phyloP scores from a whole-genome alignment of 2,797 vertebrate genomes.

The Tolypeutes matacus region DNA sequence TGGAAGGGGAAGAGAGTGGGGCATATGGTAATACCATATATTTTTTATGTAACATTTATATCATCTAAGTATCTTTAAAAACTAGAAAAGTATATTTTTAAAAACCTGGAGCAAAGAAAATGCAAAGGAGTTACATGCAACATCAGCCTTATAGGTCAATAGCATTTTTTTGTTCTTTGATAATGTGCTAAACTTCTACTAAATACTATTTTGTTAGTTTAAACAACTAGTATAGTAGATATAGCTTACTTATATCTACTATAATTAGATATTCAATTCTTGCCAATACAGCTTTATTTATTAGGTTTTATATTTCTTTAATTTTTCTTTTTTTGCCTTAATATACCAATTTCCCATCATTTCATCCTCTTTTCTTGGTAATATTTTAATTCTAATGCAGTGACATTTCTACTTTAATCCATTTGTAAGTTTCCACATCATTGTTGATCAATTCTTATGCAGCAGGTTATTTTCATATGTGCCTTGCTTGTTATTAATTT shows the following conservation, averaged over 20 bases:
- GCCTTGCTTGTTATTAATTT: constrained; percentile 20
- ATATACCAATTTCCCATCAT: not conserved
- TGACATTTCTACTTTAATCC: constrained; percentile 65
- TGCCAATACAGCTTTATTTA: not conserved
- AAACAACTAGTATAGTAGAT: not conserved
- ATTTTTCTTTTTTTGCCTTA: not conserved
- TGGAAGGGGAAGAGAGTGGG: no score
- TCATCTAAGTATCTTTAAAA: no score
- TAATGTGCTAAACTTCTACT: not conserved
- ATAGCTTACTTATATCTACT: not conserved
- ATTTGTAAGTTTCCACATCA: constrained; percentile 54
- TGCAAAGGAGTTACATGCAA: not conserved
- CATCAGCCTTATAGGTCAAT: not conserved
- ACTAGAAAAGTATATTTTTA: no score
- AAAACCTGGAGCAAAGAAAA: constrained; percentile 1
- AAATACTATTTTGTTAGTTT: constrained; percentile 19
- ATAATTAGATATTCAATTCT: constrained; percentile 17
- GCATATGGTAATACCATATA: no score
- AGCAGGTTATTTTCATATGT: constrained; percentile 26
- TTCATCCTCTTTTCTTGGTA: not conserved
- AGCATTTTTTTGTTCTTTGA: not conserved
- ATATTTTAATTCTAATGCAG: constrained; percentile 58
- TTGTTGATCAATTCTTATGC: constrained; percentile 37
- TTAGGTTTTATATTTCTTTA: not conserved
- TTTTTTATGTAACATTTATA: no score